These are phyloP conservation scores for Oncorhynchus keta DNA, from an alignment of 2,113 vertebrate genomes.

Conservation along the genomic window DNA sequence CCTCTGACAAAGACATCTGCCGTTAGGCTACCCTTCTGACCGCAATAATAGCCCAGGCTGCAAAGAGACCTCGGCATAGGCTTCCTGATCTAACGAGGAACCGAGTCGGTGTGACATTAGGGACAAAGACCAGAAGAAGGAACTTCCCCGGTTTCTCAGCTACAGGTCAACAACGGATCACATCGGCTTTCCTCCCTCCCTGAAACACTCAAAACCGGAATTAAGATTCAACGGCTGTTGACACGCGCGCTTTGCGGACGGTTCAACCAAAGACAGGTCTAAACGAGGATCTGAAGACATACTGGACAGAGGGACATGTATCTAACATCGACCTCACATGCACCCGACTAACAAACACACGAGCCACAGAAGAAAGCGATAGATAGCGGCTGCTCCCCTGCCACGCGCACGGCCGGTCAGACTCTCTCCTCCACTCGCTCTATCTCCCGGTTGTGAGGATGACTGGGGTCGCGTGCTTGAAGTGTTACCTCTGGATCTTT, in stretches of 20 bases:
- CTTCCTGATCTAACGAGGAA: not conserved
- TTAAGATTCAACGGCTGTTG: not conserved
- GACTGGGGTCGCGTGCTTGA: conserved; percentile 72
- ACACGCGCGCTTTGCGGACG: conserved; percentile 29
- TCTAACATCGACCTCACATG: conserved; percentile 69
- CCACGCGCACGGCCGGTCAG: conserved; percentile 47
- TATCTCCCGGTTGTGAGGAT: conserved; percentile 55
- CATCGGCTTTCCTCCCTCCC: conserved; percentile 22
- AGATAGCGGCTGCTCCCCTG: conserved; percentile 43
- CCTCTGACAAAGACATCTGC: conserved; percentile 47
- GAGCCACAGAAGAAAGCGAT: conserved; percentile 49
- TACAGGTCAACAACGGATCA: conserved; percentile 66
- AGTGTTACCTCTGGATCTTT: conserved; percentile 77
- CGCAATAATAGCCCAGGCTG: conserved; percentile 6
- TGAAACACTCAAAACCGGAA: not conserved
- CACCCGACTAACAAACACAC: conserved; percentile 68
- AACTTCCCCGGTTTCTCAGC: conserved; percentile 34
- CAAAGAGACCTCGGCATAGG: not conserved
- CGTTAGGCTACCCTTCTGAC: conserved; percentile 19
- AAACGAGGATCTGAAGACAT: conserved; percentile 13
- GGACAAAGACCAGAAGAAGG: conserved; percentile 9
- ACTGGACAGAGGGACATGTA: conserved; percentile 68
- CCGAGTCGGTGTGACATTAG: not conserved
- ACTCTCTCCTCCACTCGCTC: conserved; percentile 41
- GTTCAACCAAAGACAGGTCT: conserved; percentile 66